Evolutionary conservation across 2,888 invertebrate genomes (phyloP), one percentile per base, ranked within the genome.

Genomic region (Mythimna pallens): DNA sequence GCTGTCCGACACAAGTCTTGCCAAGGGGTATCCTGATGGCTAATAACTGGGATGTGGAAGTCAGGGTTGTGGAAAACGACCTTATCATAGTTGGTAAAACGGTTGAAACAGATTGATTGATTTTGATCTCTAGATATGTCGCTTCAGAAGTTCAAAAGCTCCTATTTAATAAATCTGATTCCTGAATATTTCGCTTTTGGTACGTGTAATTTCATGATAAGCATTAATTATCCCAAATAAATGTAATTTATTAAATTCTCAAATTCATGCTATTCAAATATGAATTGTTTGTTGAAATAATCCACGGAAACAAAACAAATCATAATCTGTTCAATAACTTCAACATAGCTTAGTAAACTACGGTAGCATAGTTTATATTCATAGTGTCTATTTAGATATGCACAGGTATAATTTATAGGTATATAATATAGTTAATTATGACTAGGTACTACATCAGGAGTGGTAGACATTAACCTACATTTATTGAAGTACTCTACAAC

Each of bases 391-490:
- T 74, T 67, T 70, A 70, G 36, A 65, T 70, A 74, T 63, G 50
- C 58, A 65, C 43, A 69, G 68, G 67, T 78, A 70, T 62, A 55
- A 59, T 71, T 50, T 76, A 77, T 65, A 57, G 34, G 30, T 61
- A 70, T 59, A 74, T 66, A 68, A 80, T 66, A 61, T 73, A 59
- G 54, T 72, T 71, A 54, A 68, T 25, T 66, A 78, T 81, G 68
- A 79, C 47, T 62, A 47, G n/a, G 52, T 62, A 80, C 79, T 81
- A 76, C 70, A 82, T 85, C 82, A 83, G 71, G 81, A 75, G 77
- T 85, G 69, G 78, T 74, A 87, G 72, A 83, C 88, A 90, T 92
- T 92, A 92, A 89, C 93, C 92, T 89, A 92, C 85, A 89, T 91
- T 75, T 74, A 61, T 72, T 40, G 66, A 84, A 65, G 71, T 79